Evolutionary conservation across 2,888 invertebrate species (phyloP).

Genomic region (Liodrosophila aerea): DNA sequence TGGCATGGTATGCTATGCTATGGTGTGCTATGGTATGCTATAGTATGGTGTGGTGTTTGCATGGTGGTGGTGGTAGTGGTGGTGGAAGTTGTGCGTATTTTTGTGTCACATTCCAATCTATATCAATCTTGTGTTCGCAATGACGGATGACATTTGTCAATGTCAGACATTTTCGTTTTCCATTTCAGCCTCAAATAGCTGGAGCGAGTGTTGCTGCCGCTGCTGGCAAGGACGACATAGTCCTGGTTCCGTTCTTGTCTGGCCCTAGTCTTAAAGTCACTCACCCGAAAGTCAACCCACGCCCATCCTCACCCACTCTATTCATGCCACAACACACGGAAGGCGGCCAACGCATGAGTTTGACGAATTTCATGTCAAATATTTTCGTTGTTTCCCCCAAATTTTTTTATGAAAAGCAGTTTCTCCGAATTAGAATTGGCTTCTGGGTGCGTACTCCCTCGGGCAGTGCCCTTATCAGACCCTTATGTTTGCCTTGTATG

Average conservation of each 20-base stretch:
- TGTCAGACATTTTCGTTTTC: constrained; percentile 83
- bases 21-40: constrained; percentile 16
- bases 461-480: constrained; percentile 6
- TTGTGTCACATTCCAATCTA: constrained; percentile 83
- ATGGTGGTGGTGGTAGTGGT: constrained; percentile 45
- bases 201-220: constrained; percentile 32
- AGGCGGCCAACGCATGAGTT: constrained; percentile 64
- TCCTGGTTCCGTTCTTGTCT: constrained; percentile 20
- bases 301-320: constrained; percentile 8
- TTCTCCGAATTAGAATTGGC: constrained; percentile 72
- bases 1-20: constrained; percentile 24
- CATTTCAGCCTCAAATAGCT: constrained; percentile 75
- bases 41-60: constrained; percentile 13
- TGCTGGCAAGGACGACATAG: constrained; percentile 18
- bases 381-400: constrained; percentile 69
- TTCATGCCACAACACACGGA: constrained; percentile 28
- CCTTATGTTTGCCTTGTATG: constrained; percentile 32
- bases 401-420: constrained; percentile 70
- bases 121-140: constrained; percentile 83
- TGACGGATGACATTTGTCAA: constrained; percentile 83
- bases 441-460: constrained; percentile 39
- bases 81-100: constrained; percentile 77
- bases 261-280: constrained; percentile 62
- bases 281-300: constrained; percentile 49
- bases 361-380: constrained; percentile 79